phyloP scores from a whole-genome alignment of 2,797 vertebrate genomes.

The Selene dorsalis region DNA sequence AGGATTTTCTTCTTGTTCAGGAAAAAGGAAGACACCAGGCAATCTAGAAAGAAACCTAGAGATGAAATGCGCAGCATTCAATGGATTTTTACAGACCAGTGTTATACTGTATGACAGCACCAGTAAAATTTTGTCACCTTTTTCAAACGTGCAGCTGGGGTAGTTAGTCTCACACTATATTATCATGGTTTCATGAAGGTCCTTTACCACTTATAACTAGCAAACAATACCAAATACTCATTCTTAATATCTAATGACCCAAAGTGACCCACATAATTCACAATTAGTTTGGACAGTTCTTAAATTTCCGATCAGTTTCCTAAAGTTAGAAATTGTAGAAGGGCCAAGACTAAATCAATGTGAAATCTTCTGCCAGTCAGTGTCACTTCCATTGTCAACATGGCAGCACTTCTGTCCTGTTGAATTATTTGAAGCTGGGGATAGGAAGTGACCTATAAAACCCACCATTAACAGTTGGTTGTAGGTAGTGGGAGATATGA shows the following conservation, averaged over 20 bases:
- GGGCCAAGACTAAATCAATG: neutral
- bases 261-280: neutral
- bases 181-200: slow-evolving; percentile 6
- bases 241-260: neutral
- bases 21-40: slow-evolving; percentile 5
- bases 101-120: slow-evolving; percentile 18
- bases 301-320: slow-evolving; percentile 10
- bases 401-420: neutral
- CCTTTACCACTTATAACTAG: neutral
- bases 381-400: slow-evolving; percentile 10
- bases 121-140: slow-evolving; percentile 4
- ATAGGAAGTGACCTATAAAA: neutral
- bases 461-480: slow-evolving; percentile 4
- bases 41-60: slow-evolving; percentile 8
- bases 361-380: neutral
- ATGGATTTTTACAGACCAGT: neutral
- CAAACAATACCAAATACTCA: neutral
- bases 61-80: slow-evolving; percentile 2
- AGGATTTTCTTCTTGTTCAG: slow-evolving; percentile 14
- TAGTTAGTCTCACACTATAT: slow-evolving; percentile 23
- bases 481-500: slow-evolving; percentile 15
- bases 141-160: slow-evolving; percentile 16
- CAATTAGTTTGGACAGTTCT: neutral
- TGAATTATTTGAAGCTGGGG: neutral
- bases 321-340: neutral